These are phyloP conservation scores for Brachypodius melanocephalos DNA, from an alignment of 2,113 vertebrate genomes.

Conservation along the genomic window DNA sequence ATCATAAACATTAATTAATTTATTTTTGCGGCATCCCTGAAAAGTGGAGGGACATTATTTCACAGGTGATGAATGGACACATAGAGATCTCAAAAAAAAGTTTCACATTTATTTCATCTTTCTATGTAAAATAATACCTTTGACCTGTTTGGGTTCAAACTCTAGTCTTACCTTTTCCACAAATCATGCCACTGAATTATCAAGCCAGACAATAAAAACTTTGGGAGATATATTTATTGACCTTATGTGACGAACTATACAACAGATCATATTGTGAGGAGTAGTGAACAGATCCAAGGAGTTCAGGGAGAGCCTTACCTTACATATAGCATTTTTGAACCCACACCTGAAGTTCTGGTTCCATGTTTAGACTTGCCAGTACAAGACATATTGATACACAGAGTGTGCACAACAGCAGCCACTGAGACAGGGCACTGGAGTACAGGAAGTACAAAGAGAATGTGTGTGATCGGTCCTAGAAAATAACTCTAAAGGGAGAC, in stretches of 20 bases:
- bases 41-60: not conserved
- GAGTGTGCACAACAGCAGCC: not conserved
- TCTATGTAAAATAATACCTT: not conserved
- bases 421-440: not conserved
- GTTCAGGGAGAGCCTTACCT: not conserved
- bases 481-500: not conserved
- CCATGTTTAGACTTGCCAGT: rapidly evolving
- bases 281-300: not conserved
- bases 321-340: not conserved
- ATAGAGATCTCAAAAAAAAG: not conserved
- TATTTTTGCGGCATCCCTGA: not conserved
- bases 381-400: not conserved
- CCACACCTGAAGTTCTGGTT: not conserved
- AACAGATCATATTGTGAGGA: not conserved
- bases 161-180: not conserved
- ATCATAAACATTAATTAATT: not conserved
- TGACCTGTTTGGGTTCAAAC: not conserved
- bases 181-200: not conserved
- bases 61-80: not conserved
- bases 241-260: not conserved
- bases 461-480: not conserved
- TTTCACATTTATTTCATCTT: not conserved
- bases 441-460: not conserved
- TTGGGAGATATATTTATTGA: not conserved
- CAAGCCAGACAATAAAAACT: not conserved